Evolutionary conservation across 2,113 vertebrate species (phyloP).

Genomic region (Regulus satrapa): DNA sequence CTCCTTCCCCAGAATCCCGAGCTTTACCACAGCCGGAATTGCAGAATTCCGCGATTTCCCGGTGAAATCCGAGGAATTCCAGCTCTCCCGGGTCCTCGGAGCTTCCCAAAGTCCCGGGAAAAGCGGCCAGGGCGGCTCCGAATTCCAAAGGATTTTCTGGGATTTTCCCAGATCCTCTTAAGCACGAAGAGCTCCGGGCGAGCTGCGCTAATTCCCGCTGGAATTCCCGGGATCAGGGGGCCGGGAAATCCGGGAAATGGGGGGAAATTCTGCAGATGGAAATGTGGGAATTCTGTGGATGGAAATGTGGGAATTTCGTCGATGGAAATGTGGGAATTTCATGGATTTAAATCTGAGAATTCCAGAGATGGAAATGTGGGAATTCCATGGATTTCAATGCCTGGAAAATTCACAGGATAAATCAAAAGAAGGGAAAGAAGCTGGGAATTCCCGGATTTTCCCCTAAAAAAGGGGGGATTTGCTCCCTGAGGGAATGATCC

Average conservation of each 20-base stretch:
- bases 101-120: not conserved
- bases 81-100: not conserved
- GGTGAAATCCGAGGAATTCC: not conserved
- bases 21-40: not conserved
- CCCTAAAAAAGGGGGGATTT: too few species aligned
- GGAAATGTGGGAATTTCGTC: too few species aligned
- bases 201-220: not conserved
- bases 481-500: not conserved
- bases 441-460: not conserved
- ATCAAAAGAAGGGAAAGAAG: not conserved
- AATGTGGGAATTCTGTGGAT: too few species aligned
- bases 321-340: too few species aligned
- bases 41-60: not conserved
- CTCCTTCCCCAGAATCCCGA: rapidly evolving
- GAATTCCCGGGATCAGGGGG: not conserved
- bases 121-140: not conserved
- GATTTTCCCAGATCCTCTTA: not conserved
- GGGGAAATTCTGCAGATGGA: not conserved
- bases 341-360: not conserved
- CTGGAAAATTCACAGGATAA: rapidly evolving
- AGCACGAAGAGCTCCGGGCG: rapidly evolving
- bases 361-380: not conserved
- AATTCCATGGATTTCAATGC: not conserved
- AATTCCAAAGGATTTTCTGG: not conserved
- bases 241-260: too few species aligned